These are phyloP conservation scores for Mellilla xanthometata DNA, from an alignment of 2,888 invertebrate genomes.

Conservation along the genomic window DNA sequence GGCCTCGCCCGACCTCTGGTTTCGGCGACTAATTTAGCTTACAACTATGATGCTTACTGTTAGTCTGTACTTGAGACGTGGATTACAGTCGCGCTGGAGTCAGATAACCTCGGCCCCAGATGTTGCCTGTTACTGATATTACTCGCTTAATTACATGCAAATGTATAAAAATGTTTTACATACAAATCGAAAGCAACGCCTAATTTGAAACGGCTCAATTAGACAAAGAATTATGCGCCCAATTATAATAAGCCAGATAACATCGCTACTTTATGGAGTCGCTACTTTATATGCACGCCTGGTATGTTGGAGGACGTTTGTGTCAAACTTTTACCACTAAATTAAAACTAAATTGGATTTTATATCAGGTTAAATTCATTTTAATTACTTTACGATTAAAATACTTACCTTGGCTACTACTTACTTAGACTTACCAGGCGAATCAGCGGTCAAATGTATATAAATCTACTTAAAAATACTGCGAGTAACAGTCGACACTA, in stretches of 20 bases:
- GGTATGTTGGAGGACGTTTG: too few relatives aligned
- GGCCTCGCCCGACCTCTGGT: slow-evolving; percentile 20
- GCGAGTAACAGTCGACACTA: too few relatives aligned
- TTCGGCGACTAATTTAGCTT: slow-evolving; percentile 19
- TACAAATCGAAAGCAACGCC: slow-evolving; percentile 5
- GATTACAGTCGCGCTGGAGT: slow-evolving; percentile 17
- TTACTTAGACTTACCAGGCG: too few relatives aligned
- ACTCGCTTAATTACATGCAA: slow-evolving; percentile 6
- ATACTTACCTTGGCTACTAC: too few relatives aligned
- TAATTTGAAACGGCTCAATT: slow-evolving; percentile 7
- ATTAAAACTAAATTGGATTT: too few relatives aligned
- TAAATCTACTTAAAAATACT: too few relatives aligned
- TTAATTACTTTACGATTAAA: too few relatives aligned
- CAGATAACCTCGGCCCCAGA: slow-evolving; percentile 13
- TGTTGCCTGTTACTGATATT: slow-evolving; percentile 10
- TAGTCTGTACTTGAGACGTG: slow-evolving; percentile 15
- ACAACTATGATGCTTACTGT: slow-evolving; percentile 17
- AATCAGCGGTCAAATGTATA: too few relatives aligned
- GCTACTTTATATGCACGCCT: not conserved
- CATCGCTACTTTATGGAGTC: slow-evolving; percentile 3
- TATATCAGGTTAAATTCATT: too few relatives aligned
- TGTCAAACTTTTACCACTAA: too few relatives aligned
- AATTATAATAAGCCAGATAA: slow-evolving; percentile 5
- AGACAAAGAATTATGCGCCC: slow-evolving; percentile 1
- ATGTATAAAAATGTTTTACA: slow-evolving; percentile 10